A percentile compares a stretch with the other conserved stretches of the same genome.
Evolutionary conservation across 2,888 invertebrate genomes (phyloP).

Genomic region (Philereme transversata): DNA sequence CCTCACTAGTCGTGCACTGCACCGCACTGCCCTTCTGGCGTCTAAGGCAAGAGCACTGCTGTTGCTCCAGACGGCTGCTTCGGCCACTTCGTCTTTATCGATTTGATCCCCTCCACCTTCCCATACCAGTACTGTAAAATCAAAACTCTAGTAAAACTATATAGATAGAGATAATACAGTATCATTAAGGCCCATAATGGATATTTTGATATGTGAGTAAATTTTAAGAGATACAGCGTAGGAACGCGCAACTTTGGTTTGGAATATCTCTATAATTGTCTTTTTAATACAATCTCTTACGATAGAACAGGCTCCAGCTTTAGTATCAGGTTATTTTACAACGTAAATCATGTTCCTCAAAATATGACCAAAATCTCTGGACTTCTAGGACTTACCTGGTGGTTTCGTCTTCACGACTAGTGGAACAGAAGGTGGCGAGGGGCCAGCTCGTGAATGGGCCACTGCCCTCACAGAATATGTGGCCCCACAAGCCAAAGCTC

Average conservation of each 20-base stretch:
- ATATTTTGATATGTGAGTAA: too few relatives aligned
- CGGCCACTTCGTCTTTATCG: slow-evolving; percentile 62
- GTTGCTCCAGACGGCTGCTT: slow-evolving; percentile 79
- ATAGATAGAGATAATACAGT: background rate
- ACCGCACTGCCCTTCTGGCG: slow-evolving; percentile 72
- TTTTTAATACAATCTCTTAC: too few relatives aligned
- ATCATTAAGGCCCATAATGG: too few relatives aligned
- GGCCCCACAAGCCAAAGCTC: slow-evolving; percentile 72
- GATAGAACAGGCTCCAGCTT: too few relatives aligned
- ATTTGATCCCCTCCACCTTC: slow-evolving; percentile 72
- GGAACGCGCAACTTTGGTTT: too few relatives aligned
- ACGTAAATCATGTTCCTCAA: too few relatives aligned
- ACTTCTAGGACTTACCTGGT: slow-evolving; percentile 67
- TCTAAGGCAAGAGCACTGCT: slow-evolving; percentile 75
- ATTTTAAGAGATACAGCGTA: too few relatives aligned
- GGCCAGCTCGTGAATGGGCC: slow-evolving; percentile 73
- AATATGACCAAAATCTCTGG: too few relatives aligned
- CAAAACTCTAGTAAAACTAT: background rate
- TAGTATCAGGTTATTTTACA: too few relatives aligned
- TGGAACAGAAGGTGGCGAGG: slow-evolving; percentile 67
- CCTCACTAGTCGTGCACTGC: slow-evolving; percentile 73
- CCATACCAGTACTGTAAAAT: slow-evolving; percentile 69
- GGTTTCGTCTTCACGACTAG: slow-evolving; percentile 73
- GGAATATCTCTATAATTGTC: too few relatives aligned
- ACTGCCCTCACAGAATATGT: slow-evolving; percentile 72